Percentiles rank a stretch among this genome's conserved stretches.
Conservation (phyloP, 2,113 vertebrate species). For the Scatophagus argus region DNA sequence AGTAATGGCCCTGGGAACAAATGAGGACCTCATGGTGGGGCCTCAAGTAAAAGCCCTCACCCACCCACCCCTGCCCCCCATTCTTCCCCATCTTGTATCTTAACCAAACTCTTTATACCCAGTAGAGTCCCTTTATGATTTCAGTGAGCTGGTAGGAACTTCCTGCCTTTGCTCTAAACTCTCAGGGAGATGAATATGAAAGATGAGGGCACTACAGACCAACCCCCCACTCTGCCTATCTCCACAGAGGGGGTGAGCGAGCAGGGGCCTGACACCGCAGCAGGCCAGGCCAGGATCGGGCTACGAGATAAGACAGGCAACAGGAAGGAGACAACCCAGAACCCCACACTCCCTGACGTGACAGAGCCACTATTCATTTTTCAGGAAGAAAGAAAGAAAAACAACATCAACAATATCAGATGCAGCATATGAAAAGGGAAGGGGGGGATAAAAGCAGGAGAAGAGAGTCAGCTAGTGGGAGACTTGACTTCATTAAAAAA, state of each 20-base stretch:
- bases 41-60: constrained; percentile 66
- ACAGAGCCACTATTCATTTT: constrained; percentile 82
- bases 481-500: constrained; percentile 53
- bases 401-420: constrained; percentile 82
- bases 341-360: constrained; percentile 60
- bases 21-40: constrained; percentile 80
- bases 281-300: constrained; percentile 64
- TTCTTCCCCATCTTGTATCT: constrained; percentile 11
- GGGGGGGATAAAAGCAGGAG: constrained; percentile 1
- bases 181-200: constrained; percentile 39
- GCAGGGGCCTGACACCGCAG: constrained; percentile 39
- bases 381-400: constrained; percentile 79
- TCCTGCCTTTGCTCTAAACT: constrained; percentile 53
- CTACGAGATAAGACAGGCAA: constrained; percentile 73
- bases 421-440: constrained; percentile 49
- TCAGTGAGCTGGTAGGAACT: constrained; percentile 34
- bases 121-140: constrained; percentile 3
- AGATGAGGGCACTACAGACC: constrained; percentile 2
- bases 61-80: constrained; percentile 2
- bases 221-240: not conserved
- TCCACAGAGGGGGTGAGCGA: constrained; percentile 25
- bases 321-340: constrained; percentile 79
- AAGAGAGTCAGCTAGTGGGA: constrained; percentile 2
- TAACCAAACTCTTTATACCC: constrained; percentile 1
- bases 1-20: constrained; percentile 82